Evolutionary conservation across 2,888 invertebrate species (phyloP), one percentile per base, ranked within the genome.

Genomic region (Iselma pallidipennis): DNA sequence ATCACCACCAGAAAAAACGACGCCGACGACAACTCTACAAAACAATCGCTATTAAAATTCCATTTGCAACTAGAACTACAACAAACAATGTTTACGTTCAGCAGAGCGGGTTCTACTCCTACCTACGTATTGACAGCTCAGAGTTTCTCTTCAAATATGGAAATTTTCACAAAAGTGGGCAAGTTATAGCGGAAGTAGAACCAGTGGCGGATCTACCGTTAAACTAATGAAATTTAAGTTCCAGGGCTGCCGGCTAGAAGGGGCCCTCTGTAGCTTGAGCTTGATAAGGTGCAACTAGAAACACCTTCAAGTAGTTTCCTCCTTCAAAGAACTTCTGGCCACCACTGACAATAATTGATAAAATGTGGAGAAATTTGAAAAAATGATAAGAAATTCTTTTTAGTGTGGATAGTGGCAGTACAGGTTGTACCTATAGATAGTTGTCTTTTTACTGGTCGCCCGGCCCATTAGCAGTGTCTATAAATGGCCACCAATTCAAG

Each of bases 21-120:
- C n/a, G n/a, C n/a, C n/a, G 63, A 71, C 63, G 70, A 68, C 61
- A 67, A 70, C 68, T 70, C 61, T 64, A 54, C 65, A 66, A 68
- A 71, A 71, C 71, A 74, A 72, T 72, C 66, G 68, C 68, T 71
- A 74, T 73, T 72, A 73, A 71, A 73, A 74, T 72, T 71, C 71
- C 71, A 72, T 72, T 73, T 73, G 66, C 63, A 59, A 63, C 52
- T 52, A 29, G 42, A 37, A 48, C 23, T 33, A 9, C 25, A 55
- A 10, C 9, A 16, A 37, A 37, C 6, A 28, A 5, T 9, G 14
- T 9, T 5, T 14, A 14, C 6, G 23, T n/a, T n/a, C n/a, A n/a
- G n/a, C n/a, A n/a, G n/a, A n/a, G n/a, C n/a, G n/a, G n/a, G n/a
- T n/a, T n/a, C 16, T 14, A 16, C 14, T 26, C 21, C 21, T n/a